These are phyloP conservation scores for Amphiura filiformis DNA, from an alignment of 35 echinoderm and acorn worm genomes.

Conservation along the genomic window DNA sequence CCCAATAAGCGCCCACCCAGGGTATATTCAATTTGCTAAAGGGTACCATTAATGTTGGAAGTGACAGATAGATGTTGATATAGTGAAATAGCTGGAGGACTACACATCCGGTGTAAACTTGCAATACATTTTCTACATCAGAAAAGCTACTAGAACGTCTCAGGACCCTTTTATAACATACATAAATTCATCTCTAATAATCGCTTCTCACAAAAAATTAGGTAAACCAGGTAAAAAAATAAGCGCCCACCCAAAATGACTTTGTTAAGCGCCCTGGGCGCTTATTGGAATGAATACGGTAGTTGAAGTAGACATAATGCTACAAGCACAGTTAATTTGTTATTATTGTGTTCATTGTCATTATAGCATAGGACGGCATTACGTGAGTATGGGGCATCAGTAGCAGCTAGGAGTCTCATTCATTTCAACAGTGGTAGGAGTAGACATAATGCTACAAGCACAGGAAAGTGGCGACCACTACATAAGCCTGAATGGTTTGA, in stretches of 20 bases:
- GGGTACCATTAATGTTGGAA: no score
- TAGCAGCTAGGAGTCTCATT: constrained; percentile 63
- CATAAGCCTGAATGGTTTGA: constrained; percentile 98
- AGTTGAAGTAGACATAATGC: not conserved
- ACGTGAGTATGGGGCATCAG: constrained; percentile 63
- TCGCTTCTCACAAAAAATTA: no score
- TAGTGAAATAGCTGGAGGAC: no score
- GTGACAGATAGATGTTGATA: no score
- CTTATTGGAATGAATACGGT: no score
- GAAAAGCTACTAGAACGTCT: no score
- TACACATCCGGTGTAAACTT: no score
- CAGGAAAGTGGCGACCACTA: constrained; percentile 76
- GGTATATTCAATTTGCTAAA: no score
- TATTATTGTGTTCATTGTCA: not conserved
- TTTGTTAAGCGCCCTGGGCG: not conserved
- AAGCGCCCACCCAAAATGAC: not conserved
- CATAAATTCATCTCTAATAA: not conserved
- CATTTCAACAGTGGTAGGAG: constrained; percentile 68
- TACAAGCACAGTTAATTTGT: not conserved
- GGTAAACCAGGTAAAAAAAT: not conserved
- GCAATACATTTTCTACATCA: no score
- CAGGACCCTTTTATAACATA: no score
- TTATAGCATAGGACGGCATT: constrained; percentile 65
- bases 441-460: constrained; percentile 28
- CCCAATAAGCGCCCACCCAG: no score